phyloP scores from a whole-genome alignment of 2,797 vertebrate species.

The Gorsachius magnificus region DNA sequence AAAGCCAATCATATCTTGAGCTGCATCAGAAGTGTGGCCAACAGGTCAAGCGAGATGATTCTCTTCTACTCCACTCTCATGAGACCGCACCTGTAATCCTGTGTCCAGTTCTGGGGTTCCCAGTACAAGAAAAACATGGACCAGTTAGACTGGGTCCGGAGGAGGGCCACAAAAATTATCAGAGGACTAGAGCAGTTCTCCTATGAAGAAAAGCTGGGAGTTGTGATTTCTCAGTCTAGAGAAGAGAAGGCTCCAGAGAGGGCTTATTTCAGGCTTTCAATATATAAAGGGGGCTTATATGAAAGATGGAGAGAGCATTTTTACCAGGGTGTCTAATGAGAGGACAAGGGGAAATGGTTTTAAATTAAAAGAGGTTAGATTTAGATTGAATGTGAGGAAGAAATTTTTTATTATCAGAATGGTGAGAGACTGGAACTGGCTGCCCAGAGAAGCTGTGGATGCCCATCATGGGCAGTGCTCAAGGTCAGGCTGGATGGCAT shows the following conservation, averaged over 20 bases:
- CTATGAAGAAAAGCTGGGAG: background rate
- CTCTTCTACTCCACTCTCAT: background rate
- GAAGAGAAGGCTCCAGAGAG: background rate
- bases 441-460: background rate
- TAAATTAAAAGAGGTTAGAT: background rate
- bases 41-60: background rate
- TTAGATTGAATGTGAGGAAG: background rate
- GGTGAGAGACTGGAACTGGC: background rate
- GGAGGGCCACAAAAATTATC: background rate
- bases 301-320: background rate
- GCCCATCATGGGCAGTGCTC: background rate
- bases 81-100: background rate
- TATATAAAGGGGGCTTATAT: background rate
- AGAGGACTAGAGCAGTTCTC: background rate
- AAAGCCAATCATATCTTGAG: background rate
- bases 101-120: background rate
- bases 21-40: background rate
- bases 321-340: background rate
- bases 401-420: background rate
- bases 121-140: background rate
- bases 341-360: background rate
- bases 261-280: background rate
- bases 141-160: fast-evolving
- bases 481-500: background rate
- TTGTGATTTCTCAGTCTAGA: background rate